Conservation (phyloP, 2,888 invertebrate species). For the Xestobium rufovillosum region DNA sequence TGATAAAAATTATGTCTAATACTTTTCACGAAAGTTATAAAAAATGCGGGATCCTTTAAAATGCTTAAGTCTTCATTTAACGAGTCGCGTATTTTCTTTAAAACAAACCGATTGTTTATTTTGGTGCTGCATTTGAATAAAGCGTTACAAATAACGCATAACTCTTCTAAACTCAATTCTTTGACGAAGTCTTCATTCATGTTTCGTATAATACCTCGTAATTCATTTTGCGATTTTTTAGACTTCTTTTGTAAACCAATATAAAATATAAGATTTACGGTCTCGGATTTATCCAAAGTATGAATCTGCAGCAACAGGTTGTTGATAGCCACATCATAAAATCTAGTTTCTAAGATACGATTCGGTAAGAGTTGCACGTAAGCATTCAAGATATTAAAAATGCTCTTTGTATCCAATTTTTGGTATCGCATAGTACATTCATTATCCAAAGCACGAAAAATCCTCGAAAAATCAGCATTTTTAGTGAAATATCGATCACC, state of each 20-base stretch:
- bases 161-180: conserved; percentile 34
- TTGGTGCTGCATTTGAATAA: conserved; percentile 40
- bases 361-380: conserved; percentile 34
- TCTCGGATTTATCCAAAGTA: conserved; percentile 30
- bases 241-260: conserved; percentile 37
- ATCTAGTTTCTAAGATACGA: conserved; percentile 31
- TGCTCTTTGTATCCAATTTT: conserved; percentile 25
- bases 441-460: conserved; percentile 32
- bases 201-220: conserved; percentile 31
- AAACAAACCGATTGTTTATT: conserved; percentile 32
- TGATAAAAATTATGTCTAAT: conserved; percentile 38
- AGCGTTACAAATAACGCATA: conserved; percentile 40
- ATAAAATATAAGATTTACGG: conserved; percentile 40
- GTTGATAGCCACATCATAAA: conserved; percentile 32
- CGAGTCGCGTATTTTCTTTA: conserved; percentile 31
- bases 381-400: conserved; percentile 31
- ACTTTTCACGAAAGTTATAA: conserved; percentile 42
- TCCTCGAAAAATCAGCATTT: conserved; percentile 23
- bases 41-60: conserved; percentile 38
- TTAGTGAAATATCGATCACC: conserved; percentile 16
- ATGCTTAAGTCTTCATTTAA: conserved; percentile 36
- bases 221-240: conserved; percentile 26
- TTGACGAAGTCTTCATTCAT: conserved; percentile 25
- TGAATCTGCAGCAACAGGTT: conserved; percentile 26
- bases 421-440: conserved; percentile 32